These are phyloP conservation scores for Tachina grossa DNA, from an alignment of 2,888 invertebrate species.

Conservation along the genomic window DNA sequence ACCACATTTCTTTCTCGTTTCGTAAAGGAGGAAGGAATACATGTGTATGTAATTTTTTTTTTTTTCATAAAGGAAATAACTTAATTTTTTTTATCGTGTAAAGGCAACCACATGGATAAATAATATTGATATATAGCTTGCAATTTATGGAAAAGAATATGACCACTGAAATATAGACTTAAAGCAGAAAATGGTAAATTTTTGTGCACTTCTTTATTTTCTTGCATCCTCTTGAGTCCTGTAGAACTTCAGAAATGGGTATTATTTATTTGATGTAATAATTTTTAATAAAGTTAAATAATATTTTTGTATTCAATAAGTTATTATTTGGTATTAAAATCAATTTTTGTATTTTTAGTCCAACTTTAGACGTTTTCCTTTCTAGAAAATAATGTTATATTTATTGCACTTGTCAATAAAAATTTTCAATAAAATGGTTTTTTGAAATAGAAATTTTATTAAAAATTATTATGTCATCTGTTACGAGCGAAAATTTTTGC, in stretches of 20 bases:
- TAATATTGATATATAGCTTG: constrained; percentile 16
- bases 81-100: not conserved
- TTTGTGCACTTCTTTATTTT: not conserved
- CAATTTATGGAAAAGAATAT: not conserved
- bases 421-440: too few species aligned
- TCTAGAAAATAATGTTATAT: too few species aligned
- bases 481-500: too few species aligned
- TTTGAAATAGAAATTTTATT: too few species aligned
- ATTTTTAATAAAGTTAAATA: constrained; percentile 10
- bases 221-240: not conserved
- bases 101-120: not conserved
- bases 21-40: not conserved
- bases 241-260: not conserved
- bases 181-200: not conserved
- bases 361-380: too few species aligned
- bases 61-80: not conserved
- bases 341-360: constrained; percentile 33
- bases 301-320: too few species aligned
- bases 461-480: too few species aligned
- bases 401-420: too few species aligned
- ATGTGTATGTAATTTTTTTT: not conserved
- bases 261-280: constrained; percentile 21
- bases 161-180: not conserved
- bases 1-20: not conserved
- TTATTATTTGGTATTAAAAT: too few species aligned